Evolutionary conservation across 1,140 invertebrate genomes (phyloP), one percentile per base, ranked within the genome.

Genomic region (Drosophila ambigua): DNA sequence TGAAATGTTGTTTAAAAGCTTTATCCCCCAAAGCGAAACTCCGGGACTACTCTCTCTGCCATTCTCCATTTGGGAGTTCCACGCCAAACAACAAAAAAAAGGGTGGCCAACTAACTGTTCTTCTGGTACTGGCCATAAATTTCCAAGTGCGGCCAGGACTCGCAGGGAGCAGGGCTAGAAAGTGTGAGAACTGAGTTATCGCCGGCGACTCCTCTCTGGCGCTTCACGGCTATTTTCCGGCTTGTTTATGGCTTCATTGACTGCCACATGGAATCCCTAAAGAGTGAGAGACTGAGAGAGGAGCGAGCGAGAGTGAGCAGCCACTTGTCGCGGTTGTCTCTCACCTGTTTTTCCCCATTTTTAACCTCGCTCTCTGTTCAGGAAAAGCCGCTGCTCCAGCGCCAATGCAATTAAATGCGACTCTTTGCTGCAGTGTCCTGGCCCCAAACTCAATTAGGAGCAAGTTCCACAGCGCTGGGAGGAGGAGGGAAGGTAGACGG

Each of bases 331-430:
- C 23, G 16, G 16, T 20, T 26, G 28, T 15, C 66, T 44, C 60
- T 28, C 8, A 31, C 49, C 57, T 46, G 24, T 31, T 15, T 20
- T 24, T 8, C 23, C 11, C 41, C 64, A 68, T 68, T 68, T 64
- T 69, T 51, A 69, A 69, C 66, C 35, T 69, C 20, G 20, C 20
- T 20, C 66, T 69, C 66, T 69, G 55, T 57, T 79, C 74, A 84
- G 72, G 72, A 65, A 66, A 77, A 20, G 64, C 31, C 54, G 43
- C 43, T 72, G 60, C 50, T 87, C 31, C 31, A 35, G 3, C 72
- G 77, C 55, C 77, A 81, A 87, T 88, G 83, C 83, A 87, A 87
- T 87, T 87, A 87, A 87, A 81, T 57, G 69, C 69, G 46, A 71
- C 81, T 85, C 61, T 77, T 76, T 13, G 35, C 35, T 39, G 35